Conservation (phyloP, 2,888 invertebrate species). For the Spodoptera exigua region DNA sequence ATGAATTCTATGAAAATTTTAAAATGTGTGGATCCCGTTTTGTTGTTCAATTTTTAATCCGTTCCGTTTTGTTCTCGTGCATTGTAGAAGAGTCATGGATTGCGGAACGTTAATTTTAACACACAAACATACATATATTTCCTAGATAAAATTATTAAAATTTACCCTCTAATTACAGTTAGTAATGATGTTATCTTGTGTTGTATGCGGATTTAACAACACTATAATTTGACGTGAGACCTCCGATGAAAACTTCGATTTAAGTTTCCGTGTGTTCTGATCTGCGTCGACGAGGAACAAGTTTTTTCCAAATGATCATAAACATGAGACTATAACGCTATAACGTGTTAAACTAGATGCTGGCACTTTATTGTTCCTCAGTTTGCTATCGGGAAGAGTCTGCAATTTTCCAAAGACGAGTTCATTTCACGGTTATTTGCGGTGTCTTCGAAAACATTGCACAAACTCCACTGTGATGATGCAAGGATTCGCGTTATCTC, state of each 20-base stretch:
- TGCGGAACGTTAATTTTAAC: constrained; percentile 2
- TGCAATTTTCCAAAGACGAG: constrained; percentile 69
- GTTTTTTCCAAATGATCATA: constrained; percentile 17
- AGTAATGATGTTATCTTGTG: no score
- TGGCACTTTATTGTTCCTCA: constrained; percentile 33
- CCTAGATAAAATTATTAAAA: no score
- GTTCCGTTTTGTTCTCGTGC: constrained; percentile 4
- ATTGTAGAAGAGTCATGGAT: constrained; percentile 5
- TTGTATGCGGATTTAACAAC: no score
- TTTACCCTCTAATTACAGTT: no score
- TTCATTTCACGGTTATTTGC: constrained; percentile 76
- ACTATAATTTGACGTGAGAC: no score
- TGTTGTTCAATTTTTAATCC: constrained; percentile 38
- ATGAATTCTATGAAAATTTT: constrained; percentile 23
- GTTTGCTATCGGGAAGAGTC: constrained; percentile 63
- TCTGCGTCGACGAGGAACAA: not conserved
- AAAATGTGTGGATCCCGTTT: constrained; percentile 29
- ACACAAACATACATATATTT: no score
- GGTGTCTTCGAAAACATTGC: constrained; percentile 54
- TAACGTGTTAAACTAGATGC: constrained; percentile 26
- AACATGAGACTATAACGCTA: constrained; percentile 10
- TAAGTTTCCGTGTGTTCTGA: no score
- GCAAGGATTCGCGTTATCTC: not conserved
- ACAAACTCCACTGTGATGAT: constrained; percentile 34
- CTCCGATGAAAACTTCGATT: no score